These are phyloP conservation scores for Alouatta palliata DNA, from an alignment of 2,113 vertebrate genomes.

Conservation along the genomic window DNA sequence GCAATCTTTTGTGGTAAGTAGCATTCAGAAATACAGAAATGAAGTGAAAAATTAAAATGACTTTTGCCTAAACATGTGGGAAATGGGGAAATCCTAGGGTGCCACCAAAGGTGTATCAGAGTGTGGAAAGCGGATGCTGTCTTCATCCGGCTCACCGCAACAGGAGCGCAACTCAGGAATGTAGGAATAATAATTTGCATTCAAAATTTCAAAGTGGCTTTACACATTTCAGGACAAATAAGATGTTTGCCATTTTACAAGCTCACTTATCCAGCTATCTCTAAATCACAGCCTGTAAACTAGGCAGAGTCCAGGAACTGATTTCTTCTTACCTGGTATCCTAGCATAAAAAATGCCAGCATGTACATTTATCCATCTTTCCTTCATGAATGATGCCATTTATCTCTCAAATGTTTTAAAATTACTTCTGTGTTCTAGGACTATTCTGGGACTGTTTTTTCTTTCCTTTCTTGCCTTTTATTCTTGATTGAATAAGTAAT, in stretches of 20 bases:
- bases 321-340: neutral
- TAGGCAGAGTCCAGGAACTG: too few species aligned
- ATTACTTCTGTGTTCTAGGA: neutral
- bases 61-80: conserved; percentile 62
- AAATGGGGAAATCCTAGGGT: conserved; percentile 41
- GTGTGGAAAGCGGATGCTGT: neutral
- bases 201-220: conserved; percentile 65
- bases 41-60: conserved; percentile 75
- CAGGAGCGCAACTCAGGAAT: conserved; percentile 44
- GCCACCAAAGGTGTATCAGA: conserved; percentile 4
- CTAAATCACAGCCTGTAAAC: neutral
- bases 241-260: conserved; percentile 47
- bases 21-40: conserved; percentile 73
- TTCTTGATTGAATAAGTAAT: neutral
- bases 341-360: neutral
- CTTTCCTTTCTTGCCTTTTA: neutral
- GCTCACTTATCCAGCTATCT: neutral
- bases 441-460: neutral
- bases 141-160: conserved; percentile 41
- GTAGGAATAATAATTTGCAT: conserved; percentile 65
- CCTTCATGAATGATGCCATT: neutral
- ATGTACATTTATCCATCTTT: rapidly evolving
- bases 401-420: neutral
- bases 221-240: conserved; percentile 63
- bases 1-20: conserved; percentile 67